phyloP scores from a whole-genome alignment of 2,888 invertebrate genomes.

The Fragum whitleyi region DNA sequence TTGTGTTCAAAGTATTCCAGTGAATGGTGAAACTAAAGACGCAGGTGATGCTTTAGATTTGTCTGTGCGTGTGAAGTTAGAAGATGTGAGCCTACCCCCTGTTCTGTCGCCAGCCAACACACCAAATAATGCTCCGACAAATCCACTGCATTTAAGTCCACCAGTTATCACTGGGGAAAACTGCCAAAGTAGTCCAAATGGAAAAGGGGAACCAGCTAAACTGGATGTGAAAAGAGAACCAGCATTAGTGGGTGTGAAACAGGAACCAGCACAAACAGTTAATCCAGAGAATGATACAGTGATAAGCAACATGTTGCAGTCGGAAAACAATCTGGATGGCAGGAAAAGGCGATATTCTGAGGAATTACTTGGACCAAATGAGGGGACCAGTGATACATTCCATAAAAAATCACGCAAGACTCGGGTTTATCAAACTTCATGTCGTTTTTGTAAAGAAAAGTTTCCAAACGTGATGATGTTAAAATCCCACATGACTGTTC shows the following conservation, averaged over 20 bases:
- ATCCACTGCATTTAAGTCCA: slow-evolving; percentile 50
- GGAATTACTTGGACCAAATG: slow-evolving; percentile 11
- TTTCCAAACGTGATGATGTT: slow-evolving; percentile 62
- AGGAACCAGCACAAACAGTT: not conserved
- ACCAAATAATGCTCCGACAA: slow-evolving; percentile 13
- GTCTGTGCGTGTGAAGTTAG: slow-evolving; percentile 49
- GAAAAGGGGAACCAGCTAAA: slow-evolving; percentile 2
- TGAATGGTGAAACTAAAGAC: not conserved
- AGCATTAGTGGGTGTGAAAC: not conserved
- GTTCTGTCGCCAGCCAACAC: slow-evolving; percentile 56
- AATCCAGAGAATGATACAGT: not conserved
- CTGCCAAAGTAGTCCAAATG: not conserved
- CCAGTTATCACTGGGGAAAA: slow-evolving; percentile 59
- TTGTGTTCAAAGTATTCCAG: not conserved
- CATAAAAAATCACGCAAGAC: slow-evolving; percentile 54
- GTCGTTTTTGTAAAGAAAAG: slow-evolving; percentile 58
- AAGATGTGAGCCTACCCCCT: slow-evolving; percentile 49
- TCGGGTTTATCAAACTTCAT: slow-evolving; percentile 63
- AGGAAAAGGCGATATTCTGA: slow-evolving; percentile 9
- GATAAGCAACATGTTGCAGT: not conserved
- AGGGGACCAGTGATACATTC: slow-evolving; percentile 24
- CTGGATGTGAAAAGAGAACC: not conserved
- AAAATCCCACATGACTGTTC: slow-evolving; percentile 63
- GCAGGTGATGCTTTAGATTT: slow-evolving; percentile 51
- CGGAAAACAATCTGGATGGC: not conserved